phyloP scores from a whole-genome alignment of 92 coral and sea anemone species.

The Montipora capitata region DNA sequence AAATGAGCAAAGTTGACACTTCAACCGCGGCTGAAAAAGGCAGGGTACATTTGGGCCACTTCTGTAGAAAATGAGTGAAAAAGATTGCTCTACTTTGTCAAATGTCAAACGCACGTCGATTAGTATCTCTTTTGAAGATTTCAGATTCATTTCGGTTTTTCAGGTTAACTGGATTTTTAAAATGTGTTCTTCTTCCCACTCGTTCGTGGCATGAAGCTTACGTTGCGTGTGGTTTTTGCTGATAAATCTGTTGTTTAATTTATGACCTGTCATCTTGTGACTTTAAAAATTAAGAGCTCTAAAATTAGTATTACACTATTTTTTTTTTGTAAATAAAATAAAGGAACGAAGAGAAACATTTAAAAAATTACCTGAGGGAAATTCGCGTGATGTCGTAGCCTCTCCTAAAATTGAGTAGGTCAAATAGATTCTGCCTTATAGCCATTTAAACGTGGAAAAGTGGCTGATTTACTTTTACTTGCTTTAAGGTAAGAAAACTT shows the following conservation, averaged over 20 bases:
- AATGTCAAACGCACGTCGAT: no score
- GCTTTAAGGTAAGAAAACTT: not conserved
- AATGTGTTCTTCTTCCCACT: not conserved
- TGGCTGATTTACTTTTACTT: not conserved
- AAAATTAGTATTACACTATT: no score
- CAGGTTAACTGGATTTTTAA: not conserved
- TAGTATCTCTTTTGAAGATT: no score
- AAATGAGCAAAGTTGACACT: no score
- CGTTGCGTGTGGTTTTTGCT: not conserved
- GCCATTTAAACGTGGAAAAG: not conserved
- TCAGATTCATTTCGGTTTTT: not conserved
- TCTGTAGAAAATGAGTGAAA: no score
- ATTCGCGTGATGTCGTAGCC: not conserved
- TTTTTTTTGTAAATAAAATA: no score
- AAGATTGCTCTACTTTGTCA: no score
- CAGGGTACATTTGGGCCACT: no score
- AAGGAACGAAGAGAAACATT: no score
- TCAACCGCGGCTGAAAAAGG: no score
- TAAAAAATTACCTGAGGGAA: no score
- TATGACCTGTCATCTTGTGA: not conserved
- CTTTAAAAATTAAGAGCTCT: not conserved
- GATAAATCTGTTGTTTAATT: not conserved
- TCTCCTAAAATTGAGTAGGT: not conserved
- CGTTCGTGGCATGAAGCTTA: not conserved
- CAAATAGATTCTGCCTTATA: not conserved